Base-by-base conservation (phyloP, 1,140 invertebrate genomes). In the Marisa cornuarietis region DNA sequence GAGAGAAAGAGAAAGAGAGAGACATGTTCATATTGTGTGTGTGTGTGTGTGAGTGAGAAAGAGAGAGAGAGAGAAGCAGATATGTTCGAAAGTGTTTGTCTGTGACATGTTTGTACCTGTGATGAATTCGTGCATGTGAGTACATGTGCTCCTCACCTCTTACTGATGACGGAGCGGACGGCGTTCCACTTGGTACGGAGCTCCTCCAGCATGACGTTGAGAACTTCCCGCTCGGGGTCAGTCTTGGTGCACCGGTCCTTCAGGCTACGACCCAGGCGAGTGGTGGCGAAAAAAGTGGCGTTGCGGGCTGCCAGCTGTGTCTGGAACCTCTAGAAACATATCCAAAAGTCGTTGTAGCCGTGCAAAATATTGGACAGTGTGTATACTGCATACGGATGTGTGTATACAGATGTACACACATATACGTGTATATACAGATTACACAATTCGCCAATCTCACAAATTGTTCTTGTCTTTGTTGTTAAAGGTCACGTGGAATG, bases 171-270 rank as follows among this genome's bases (percentile, higher is more conserved):
- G 14, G 95, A 95, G 90, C 97, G 97, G 14, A 99, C 96, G 10
- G 94, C 94, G 65, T 95, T 98, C 98, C 98, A 99, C 88, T 97
- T 97, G 88, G 95, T 95, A 90, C 98, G 98, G 73, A 99, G 92
- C 74, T 99, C 96, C 66, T 94, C 93, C 66, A 99, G 90, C 94
- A 98, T 96, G 85, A 95, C 95, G 84, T 95, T 94, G 0, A 99
- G 91, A 0, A 94, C 93, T 22, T 89, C 90, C 52, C 88, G 78
- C 10, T 94, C 93, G 85, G 98, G 96, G 91, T 99, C 98, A 13
- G 92, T 91, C 89, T 99, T 98, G 0, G 97, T 97, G 51, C 98
- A 98, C 85, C 97, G 96, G 87, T 99, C 98, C 89, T 98, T 97
- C 0, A 99, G 93, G 52, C 93, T 93, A 87, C 98, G 96, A n/a